A percentile compares a stretch with the other conserved stretches of the same genome.
Conservation (phyloP, 2,888 invertebrate species). For the Meta bourneti region DNA sequence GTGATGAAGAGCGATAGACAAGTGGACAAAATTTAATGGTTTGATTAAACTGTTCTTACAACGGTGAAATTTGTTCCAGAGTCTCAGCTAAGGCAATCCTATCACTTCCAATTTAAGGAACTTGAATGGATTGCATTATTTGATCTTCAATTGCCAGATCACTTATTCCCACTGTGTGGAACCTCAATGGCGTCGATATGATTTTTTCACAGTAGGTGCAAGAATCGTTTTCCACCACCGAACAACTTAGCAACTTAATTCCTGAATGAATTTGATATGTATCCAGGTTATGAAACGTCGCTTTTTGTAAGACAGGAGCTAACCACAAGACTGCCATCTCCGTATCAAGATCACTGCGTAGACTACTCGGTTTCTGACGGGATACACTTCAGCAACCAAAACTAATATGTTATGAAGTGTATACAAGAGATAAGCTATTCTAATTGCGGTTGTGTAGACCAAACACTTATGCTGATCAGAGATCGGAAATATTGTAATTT, state of each 20-base stretch:
- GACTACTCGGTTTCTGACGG: not conserved
- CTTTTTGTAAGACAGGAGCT: constrained; percentile 1
- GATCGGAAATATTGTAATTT: constrained; percentile 2
- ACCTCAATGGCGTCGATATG: not conserved
- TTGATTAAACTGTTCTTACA: constrained; percentile 1
- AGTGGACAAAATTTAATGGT: not conserved
- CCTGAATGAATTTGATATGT: constrained; percentile 23
- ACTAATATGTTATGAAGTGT: not conserved
- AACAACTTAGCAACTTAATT: constrained; percentile 46
- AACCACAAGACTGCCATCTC: constrained; percentile 20
- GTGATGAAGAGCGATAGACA: not conserved
- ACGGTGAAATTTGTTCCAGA: not conserved
- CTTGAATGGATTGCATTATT: too few species aligned
- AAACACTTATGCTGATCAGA: not conserved
- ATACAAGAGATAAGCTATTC: constrained; percentile 1
- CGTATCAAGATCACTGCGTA: constrained; percentile 38
- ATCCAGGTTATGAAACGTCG: constrained; percentile 38
- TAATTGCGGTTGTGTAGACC: constrained; percentile 37
- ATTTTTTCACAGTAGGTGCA: constrained; percentile 53
- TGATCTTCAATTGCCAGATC: not conserved
- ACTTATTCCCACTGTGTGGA: not conserved
- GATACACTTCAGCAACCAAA: not conserved
- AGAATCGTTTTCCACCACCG: constrained; percentile 75
- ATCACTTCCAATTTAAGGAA: constrained; percentile 33
- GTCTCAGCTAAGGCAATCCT: constrained; percentile 32